Evolutionary conservation across 2,888 invertebrate genomes (phyloP), one percentile per base, ranked within the genome.

Genomic region (Calephelis perditalis): DNA sequence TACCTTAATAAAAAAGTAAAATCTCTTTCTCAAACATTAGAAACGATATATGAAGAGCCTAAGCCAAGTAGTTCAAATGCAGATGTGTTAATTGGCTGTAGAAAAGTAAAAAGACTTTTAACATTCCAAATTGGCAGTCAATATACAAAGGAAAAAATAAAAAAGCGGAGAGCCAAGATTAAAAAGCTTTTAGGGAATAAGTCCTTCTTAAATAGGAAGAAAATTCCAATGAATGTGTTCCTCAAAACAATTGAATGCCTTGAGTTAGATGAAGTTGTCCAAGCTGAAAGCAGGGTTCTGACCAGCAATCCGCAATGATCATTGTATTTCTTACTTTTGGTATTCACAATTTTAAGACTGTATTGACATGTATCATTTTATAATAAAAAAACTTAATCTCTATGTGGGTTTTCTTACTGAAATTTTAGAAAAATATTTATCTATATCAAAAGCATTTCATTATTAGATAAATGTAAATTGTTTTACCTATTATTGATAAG

Each of bases 21-120:
- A 71, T 81, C 84, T 55, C 67, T 83, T 47, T 82, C 92, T 58
- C 91, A 92, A 70, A 91, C 87, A 62, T 80, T 93, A 69, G 93
- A 93, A 78, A 93, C 93, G 3, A 93, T 93, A 72, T 93, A 91
- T 72, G 93, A 93, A 79, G 93, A 93, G 68, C 90, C 91, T n/a
- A 91, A 89, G 70, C 80, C 84, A 64, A 83, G 78, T 56, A 81
- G 70, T 63, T 80, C 75, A 66, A 86, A 87, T 57, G 76, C 84
- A 43, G 77, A 83, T 57, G 76, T 79, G n/a, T 75, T 82, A 6
- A 91, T 93, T 70, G 90, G 92, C 54, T 86, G 84, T 1, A 86
- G 90, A 60, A 92, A 92, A 76, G 84, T 92, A 2, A 92, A 92
- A 76, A 87, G 93, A 79, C 82, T 92, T 71, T 82, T 93, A 63